Conservation (phyloP, 2,113 vertebrate genomes). For the Serilophus lunatus region DNA sequence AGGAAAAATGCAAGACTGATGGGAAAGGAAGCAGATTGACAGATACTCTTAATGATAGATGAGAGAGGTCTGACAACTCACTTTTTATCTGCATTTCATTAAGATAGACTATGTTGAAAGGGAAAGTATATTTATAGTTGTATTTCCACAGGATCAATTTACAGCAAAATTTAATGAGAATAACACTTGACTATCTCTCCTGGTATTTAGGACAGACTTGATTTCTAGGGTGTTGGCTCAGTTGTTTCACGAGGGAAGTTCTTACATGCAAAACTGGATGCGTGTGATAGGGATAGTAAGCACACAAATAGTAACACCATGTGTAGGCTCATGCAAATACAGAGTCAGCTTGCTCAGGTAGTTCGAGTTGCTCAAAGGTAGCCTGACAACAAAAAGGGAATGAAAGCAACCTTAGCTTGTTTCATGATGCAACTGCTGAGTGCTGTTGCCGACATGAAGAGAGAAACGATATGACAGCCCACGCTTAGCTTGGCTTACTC, state of each 20-base stretch:
- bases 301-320: not conserved
- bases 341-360: not conserved
- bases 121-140: not conserved
- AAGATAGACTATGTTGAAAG: not conserved
- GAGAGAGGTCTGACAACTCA: not conserved
- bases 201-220: not conserved
- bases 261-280: not conserved
- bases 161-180: not conserved
- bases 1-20: not conserved
- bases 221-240: not conserved
- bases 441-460: not conserved
- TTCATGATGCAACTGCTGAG: not conserved
- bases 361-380: not conserved
- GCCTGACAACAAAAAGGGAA: not conserved
- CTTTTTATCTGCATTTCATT: not conserved
- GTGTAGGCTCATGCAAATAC: not conserved
- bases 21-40: not conserved
- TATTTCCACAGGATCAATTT: not conserved
- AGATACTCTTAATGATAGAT: not conserved
- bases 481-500: not conserved
- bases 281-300: not conserved
- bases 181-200: not conserved
- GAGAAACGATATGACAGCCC: rapidly evolving
- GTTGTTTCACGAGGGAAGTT: not conserved
- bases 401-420: not conserved